Base-by-base conservation (phyloP, 2,113 vertebrate genomes). In the Vulpes lagopus region DNA sequence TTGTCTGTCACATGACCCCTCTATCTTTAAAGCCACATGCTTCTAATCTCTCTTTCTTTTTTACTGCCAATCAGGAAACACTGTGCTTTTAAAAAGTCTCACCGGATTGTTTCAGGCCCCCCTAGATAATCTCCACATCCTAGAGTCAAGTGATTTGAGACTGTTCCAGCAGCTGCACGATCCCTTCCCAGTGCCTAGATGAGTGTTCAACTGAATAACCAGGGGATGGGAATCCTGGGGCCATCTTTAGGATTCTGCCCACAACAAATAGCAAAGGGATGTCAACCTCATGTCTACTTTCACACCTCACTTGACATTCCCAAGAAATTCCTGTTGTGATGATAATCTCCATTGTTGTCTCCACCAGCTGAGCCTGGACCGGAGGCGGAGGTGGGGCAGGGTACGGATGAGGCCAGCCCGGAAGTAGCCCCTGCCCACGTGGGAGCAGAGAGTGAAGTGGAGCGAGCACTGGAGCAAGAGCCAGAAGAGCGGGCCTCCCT, bases 401-500 rank as follows among this genome's bases (percentile, higher is more conserved):
- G 98, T 78, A 98, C 96, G 57, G 3, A 94, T 69, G 98, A 98
- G 89, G 96, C 96, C 57, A 96, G 98, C 97, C 98, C 90, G 94
- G 98, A 98, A 97, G 74, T 98, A 98, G 97, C 98, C 93, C 79
- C 97, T 96, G 55, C 98, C 80, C 97, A 94, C 65, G 83, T 96
- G 79, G 98, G 92, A 97, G 97, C 98, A 79, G 99, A 99, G 96
- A 98, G 98, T 82, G 99, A 99, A 98, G 98, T 97, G 97, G 99
- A 99, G 97, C 98, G 96, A 98, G 97, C 97, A 57, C 97, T 98
- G 94, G 99, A 99, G 82, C 99, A 98, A 96, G 99, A 99, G 86
- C 97, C 98, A 12, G 99, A 99, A 96, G 99, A 99, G 91, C 98
- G 98, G 93, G 98, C 98, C 69, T 98, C 99, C 94, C 98, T 99